Base-by-base conservation (phyloP, 2,113 vertebrate species). In the Cyprinodon variegatus region DNA sequence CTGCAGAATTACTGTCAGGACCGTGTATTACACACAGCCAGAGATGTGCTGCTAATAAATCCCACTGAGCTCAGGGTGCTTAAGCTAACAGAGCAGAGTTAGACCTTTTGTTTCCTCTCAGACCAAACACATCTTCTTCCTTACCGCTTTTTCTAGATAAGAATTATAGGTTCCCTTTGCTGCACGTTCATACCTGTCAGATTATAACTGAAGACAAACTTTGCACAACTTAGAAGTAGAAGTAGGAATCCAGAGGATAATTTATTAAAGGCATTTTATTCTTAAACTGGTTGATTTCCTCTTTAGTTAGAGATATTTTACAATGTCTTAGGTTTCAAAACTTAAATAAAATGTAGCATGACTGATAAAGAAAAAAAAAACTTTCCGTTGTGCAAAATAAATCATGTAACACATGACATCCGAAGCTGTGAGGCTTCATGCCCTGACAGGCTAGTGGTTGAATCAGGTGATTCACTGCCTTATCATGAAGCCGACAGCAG, bases 21-120 rank as follows among this genome's bases (percentile, higher is more conserved):
- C 2, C 0, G 29, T 39, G 53, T 41, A 29, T 48, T 62, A 77
- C 74, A 59, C 50, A 38, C 62, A 74, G 61, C 43, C 65, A 29
- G 40, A 68, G 41, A 70, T 29, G 40, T 67, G 70, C 10, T 41
- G 46, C 71, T 76, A 82, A 82, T 79, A 48, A 83, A 72, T 80
- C 74, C 67, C 63, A 68, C 37, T 36, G 61, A 60, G 76, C 38
- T 20, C 69, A 65, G 22, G 14, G 12, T 64, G 46, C n/a, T 22
- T 63, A 46, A 53, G 37, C 57, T 40, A 45, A 57, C 61, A 15
- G 5, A 72, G 46, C 60, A 59, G 60, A 10, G 38, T 13, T 11
- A 71, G 45, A 41, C 48, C 60, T 50, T 67, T 66, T 79, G 38
- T 80, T 53, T 65, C 20, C 6, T 41, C 12, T 57, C 64, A 61